Evolutionary conservation across 2,113 vertebrate genomes (phyloP), one percentile per base, ranked within the genome.

Genomic region (Orthochromis malagaraziensis): DNA sequence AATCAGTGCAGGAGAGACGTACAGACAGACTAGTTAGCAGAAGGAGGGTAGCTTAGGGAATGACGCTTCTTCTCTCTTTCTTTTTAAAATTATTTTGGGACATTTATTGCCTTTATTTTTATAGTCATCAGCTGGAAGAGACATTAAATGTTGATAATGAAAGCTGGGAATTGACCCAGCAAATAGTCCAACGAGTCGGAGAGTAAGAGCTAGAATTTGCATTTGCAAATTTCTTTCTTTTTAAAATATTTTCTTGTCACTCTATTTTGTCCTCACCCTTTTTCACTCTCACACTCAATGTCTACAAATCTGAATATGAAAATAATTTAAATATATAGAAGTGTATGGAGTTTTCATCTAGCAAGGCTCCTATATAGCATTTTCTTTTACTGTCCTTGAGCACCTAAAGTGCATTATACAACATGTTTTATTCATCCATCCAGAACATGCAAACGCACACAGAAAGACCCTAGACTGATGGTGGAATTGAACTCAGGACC

Each of bases 1-100:
- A 97, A 97, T 97, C 97, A 97, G 96, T 89, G 95, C 96, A 96
- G 96, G 95, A 96, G 54, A 89, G 9, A 86, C 21, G 95, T 96
- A 97, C 47, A 94, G 96, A 96, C 94, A 88, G 94, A 93, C 89
- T 82, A 49, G 17, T 17, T 58, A 42, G 35, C 14, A 47, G 40
- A 68, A 17, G 19, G 29, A 38, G 29, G 5, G 58, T n/a, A 58
- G 35, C 4, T 47, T 45, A 54, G 21, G 17, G 26, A 82, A 40
- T 14, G 55, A 40, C 3, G 13, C 42, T 54, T 11, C 29, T 77
- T 49, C 9, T 77, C 26, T 31, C 0, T 51, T 77, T 77, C 45
- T 49, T 31, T 77, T 51, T 75, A 12, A 29, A 11, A 49, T 31
- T 31, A 12, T 49, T 75, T 49, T 49, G 24, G 24, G 70, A 29